Percentiles rank a stretch among this genome's conserved stretches.
These are phyloP conservation scores for Plumapathes pennacea DNA, from an alignment of 92 coral and sea anemone genomes.

Conservation along the genomic window DNA sequence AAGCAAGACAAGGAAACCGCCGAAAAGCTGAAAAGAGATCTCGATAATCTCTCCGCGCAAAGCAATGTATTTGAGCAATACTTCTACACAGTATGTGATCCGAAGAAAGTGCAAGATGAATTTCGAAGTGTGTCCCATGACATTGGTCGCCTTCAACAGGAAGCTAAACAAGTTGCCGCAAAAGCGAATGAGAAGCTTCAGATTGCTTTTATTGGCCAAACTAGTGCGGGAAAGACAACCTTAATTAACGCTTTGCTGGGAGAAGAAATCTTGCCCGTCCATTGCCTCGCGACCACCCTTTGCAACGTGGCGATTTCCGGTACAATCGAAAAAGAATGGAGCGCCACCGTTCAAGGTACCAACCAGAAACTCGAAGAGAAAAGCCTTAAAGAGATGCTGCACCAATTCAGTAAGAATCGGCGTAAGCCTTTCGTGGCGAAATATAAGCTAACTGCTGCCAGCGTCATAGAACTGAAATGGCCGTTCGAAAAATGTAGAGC, in stretches of 20 bases:
- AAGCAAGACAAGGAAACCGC: too few species aligned
- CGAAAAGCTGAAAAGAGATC: too few species aligned
- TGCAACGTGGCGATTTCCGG: conserved; percentile 24
- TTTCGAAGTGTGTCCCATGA: too few species aligned
- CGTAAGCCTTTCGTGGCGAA: too few species aligned
- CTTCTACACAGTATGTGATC: too few species aligned
- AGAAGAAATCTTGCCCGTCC: conserved; percentile 21
- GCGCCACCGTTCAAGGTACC: conserved; percentile 1
- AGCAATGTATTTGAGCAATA: too few species aligned
- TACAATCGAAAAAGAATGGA: neutral
- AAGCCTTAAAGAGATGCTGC: conserved; percentile 13
- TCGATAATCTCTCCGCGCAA: too few species aligned
- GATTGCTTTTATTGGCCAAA: conserved; percentile 23
- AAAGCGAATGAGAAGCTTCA: conserved; percentile 17
- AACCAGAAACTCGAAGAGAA: neutral
- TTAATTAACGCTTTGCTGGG: conserved; percentile 27
- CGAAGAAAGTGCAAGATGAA: too few species aligned
- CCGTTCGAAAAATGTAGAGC: conserved; percentile 18
- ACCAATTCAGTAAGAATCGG: too few species aligned
- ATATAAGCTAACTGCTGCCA: conserved; percentile 24
- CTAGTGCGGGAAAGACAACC: conserved; percentile 25
- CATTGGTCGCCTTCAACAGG: too few species aligned
- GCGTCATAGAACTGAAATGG: conserved; percentile 18
- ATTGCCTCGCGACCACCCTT: conserved; percentile 18
- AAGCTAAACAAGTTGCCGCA: conserved; percentile 6